These are phyloP conservation scores for Phengaris alcon DNA, from an alignment of 2,888 invertebrate genomes.

Conservation along the genomic window DNA sequence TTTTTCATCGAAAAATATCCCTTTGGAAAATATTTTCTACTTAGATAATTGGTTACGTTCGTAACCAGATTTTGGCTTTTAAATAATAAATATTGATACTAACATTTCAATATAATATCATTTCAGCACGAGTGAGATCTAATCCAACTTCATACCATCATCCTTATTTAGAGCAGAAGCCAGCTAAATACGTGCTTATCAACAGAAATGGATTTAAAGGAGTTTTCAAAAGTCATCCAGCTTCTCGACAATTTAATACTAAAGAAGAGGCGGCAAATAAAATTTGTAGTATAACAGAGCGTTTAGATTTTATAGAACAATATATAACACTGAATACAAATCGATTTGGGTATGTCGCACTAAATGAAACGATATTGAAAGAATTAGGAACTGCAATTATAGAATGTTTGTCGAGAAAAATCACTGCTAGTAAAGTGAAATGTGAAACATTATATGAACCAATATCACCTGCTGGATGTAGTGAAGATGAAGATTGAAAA, in stretches of 20 bases:
- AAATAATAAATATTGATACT: not conserved
- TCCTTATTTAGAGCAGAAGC: not conserved
- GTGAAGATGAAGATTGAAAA: conserved; percentile 22
- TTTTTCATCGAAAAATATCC: too few relatives aligned
- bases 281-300: conserved; percentile 31
- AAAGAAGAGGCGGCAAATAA: conserved; percentile 7
- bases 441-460: conserved; percentile 45
- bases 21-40: not conserved
- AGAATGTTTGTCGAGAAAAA: conserved; percentile 39
- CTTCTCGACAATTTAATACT: not conserved
- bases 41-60: not conserved
- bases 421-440: not conserved
- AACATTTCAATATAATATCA: not conserved
- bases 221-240: not conserved
- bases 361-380: conserved; percentile 49
- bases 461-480: conserved; percentile 53
- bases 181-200: not conserved
- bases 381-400: conserved; percentile 50
- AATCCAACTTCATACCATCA: not conserved
- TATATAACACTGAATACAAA: conserved; percentile 50
- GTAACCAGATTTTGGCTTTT: not conserved
- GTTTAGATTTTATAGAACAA: conserved; percentile 49
- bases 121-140: not conserved
- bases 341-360: conserved; percentile 51
- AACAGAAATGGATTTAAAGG: not conserved